Conservation (phyloP, 2,113 vertebrate species). For the Ptilonorhynchus violaceus region DNA sequence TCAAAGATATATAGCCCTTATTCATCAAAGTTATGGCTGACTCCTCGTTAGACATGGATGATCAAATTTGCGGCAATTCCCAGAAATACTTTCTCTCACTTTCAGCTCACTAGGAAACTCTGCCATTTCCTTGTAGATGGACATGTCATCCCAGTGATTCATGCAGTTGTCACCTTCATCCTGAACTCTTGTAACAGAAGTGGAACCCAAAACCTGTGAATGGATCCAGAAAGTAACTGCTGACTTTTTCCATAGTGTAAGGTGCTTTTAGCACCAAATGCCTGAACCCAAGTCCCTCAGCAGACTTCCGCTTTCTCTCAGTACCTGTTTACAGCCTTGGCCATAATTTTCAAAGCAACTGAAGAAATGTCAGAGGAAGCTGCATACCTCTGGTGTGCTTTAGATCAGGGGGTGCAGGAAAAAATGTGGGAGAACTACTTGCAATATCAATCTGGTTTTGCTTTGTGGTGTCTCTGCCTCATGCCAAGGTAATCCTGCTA, state of each 20-base stretch:
- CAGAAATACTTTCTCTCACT: background rate
- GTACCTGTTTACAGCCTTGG: background rate
- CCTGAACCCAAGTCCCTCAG: background rate
- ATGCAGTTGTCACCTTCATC: background rate
- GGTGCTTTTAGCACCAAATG: background rate
- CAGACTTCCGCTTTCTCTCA: background rate
- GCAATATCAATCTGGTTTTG: background rate
- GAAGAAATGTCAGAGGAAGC: background rate
- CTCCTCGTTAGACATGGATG: background rate
- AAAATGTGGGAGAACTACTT: background rate
- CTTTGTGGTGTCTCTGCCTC: background rate
- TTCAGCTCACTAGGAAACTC: background rate
- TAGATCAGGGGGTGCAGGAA: background rate
- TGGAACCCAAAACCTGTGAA: background rate
- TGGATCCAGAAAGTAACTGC: background rate
- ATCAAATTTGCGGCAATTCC: background rate
- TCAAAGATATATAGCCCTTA: background rate
- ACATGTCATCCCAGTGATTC: background rate
- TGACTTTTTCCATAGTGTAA: background rate
- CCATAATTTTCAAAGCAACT: background rate
- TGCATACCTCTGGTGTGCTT: background rate
- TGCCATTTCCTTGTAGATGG: background rate
- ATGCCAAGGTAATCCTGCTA: background rate
- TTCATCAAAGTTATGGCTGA: background rate
- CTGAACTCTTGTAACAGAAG: background rate